Conservation (phyloP, 2,797 vertebrate species). For the Cynopterus sphinx region DNA sequence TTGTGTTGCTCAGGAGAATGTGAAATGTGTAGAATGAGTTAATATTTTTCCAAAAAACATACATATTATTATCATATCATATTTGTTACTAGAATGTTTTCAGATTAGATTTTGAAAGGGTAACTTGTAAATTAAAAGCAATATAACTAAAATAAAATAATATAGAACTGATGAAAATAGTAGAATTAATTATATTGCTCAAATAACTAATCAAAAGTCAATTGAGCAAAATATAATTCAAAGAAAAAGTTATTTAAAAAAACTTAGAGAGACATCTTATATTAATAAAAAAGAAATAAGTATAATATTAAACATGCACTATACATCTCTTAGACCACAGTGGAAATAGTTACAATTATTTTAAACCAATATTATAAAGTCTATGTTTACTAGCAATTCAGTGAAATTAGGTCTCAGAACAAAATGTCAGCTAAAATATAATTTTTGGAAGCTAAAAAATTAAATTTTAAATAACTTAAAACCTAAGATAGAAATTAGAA, state of each 20-base stretch:
- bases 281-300: not conserved
- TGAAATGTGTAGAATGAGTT: not conserved
- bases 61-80: not conserved
- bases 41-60: not conserved
- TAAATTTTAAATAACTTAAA: not conserved
- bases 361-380: not conserved
- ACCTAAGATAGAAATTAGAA: not conserved
- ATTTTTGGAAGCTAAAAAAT: not conserved
- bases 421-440: not conserved
- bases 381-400: not conserved
- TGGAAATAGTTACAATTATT: not conserved
- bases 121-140: not conserved
- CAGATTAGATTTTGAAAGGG: not conserved
- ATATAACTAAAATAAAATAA: not conserved
- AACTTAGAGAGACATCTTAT: not conserved
- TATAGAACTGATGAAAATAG: not conserved
- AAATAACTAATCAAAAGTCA: not conserved
- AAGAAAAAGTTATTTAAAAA: not conserved
- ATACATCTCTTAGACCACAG: not conserved
- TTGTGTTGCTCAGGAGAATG: not conserved
- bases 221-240: slow-evolving; percentile 19
- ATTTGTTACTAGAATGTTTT: not conserved
- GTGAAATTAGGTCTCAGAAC: not conserved
- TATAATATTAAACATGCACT: not conserved
- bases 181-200: not conserved